Percentiles rank a stretch among this genome's conserved stretches.
Conservation (phyloP, 2,888 invertebrate species). For the Eilema caniola region DNA sequence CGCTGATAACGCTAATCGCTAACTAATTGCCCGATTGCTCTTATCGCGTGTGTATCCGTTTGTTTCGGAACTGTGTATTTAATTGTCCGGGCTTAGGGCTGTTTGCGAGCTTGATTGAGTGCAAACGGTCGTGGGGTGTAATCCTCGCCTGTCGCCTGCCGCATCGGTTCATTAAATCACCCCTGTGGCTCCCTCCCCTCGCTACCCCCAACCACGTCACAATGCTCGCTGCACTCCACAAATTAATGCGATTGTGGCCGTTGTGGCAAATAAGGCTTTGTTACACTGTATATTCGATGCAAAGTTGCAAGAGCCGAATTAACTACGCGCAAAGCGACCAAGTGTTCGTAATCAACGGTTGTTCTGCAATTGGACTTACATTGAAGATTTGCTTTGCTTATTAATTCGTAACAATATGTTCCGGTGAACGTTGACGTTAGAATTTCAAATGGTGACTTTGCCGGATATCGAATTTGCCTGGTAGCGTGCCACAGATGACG, state of each 20-base stretch:
- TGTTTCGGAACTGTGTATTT: constrained; percentile 82
- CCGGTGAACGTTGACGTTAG: background rate
- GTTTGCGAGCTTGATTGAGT: constrained; percentile 86
- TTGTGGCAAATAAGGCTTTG: constrained; percentile 64
- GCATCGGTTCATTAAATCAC: constrained; percentile 85
- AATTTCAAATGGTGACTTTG: background rate
- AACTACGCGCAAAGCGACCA: constrained; percentile 38
- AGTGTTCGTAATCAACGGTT: constrained; percentile 27
- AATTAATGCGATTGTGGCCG: constrained; percentile 82
- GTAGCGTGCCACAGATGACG: background rate
- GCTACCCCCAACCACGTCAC: constrained; percentile 55
- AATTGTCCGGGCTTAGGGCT: constrained; percentile 83
- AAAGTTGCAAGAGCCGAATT: constrained; percentile 54
- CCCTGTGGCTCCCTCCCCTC: constrained; percentile 58
- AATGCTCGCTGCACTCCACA: constrained; percentile 78
- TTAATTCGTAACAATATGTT: background rate
- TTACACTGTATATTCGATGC: constrained; percentile 55
- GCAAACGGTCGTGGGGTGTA: constrained; percentile 84
- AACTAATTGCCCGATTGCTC: constrained; percentile 73
- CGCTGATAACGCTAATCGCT: constrained; percentile 61
- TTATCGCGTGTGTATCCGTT: constrained; percentile 79
- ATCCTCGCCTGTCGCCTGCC: constrained; percentile 83
- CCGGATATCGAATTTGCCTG: background rate
- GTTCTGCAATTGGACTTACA: constrained; percentile 30
- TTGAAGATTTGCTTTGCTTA: constrained; percentile 26